A percentile compares a stretch with the other conserved stretches of the same genome.
These are phyloP conservation scores for Drosophila diplacantha DNA, from an alignment of 2,888 invertebrate species.

Conservation along the genomic window DNA sequence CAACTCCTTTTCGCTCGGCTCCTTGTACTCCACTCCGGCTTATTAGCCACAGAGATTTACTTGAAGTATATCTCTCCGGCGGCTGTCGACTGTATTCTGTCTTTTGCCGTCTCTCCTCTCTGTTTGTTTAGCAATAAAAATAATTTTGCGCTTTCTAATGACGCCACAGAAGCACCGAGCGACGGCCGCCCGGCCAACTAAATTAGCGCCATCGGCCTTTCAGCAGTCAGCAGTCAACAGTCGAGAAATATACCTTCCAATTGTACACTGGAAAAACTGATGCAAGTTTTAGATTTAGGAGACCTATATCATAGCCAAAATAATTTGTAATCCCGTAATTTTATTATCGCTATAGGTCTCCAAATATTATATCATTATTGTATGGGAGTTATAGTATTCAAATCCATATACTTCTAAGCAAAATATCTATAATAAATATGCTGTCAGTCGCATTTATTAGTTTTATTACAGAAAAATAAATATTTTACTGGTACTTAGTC, in stretches of 20 bases:
- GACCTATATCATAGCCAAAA: not conserved
- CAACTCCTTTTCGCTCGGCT: constrained; percentile 37
- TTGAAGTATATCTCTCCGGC: constrained; percentile 24
- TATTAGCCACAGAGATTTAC: constrained; percentile 51
- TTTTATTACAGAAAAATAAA: not conserved
- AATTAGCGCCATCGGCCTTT: constrained; percentile 61
- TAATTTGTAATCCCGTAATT: not conserved
- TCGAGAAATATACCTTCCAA: constrained; percentile 9
- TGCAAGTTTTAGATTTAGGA: not conserved
- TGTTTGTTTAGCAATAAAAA: constrained; percentile 68
- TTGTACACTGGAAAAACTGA: not conserved
- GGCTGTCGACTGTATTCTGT: not conserved
- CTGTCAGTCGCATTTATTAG: not conserved
- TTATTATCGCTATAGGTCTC: not conserved
- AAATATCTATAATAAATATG: not conserved
- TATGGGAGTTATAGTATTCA: not conserved
- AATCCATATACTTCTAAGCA: not conserved
- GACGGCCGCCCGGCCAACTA: constrained; percentile 46
- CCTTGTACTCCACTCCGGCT: constrained; percentile 13
- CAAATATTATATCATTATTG: not conserved
- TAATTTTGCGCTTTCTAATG: constrained; percentile 65
- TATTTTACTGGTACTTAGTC: not conserved
- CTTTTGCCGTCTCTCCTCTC: constrained; percentile 12
- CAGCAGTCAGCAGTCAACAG: constrained; percentile 37
- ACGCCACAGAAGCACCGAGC: constrained; percentile 42